A percentile compares a stretch with the other conserved stretches of the same genome.
Evolutionary conservation across 2,797 vertebrate species (phyloP).

Genomic region (Phoebastria nigripes): DNA sequence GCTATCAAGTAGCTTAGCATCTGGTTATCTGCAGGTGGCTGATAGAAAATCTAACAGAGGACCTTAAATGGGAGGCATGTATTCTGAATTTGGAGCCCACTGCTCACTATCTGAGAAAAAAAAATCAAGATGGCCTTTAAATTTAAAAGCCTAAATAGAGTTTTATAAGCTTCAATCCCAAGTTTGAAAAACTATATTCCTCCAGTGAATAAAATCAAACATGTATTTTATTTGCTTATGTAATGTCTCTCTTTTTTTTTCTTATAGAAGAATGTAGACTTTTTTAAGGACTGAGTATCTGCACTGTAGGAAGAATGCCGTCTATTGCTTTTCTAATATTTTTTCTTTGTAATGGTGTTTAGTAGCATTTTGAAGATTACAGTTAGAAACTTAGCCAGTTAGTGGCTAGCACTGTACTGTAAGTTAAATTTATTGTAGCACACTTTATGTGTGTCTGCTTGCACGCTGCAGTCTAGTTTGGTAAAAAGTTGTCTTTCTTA

Average conservation of each 20-base stretch:
- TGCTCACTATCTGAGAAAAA: background rate
- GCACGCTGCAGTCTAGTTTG: background rate
- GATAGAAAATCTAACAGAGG: background rate
- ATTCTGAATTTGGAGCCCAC: background rate
- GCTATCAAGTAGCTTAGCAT: background rate
- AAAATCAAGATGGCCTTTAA: background rate
- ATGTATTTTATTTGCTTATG: background rate
- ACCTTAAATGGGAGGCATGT: background rate
- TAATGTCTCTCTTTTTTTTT: background rate
- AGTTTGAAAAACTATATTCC: background rate
- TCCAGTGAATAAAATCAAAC: background rate
- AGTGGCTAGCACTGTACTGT: background rate
- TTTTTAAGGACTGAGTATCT: background rate
- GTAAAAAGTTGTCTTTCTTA: background rate
- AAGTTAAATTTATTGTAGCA: background rate
- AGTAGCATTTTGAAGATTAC: background rate
- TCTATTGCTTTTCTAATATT: background rate
- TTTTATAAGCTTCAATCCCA: background rate
- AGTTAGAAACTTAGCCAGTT: background rate
- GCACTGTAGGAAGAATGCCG: accelerated
- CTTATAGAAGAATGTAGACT: background rate
- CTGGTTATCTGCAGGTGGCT: background rate
- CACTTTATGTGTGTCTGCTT: background rate
- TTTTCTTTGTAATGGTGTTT: background rate
- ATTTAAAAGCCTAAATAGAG: background rate